phyloP scores from a whole-genome alignment of 2,113 vertebrate species.

The Ariopsis seemanni region DNA sequence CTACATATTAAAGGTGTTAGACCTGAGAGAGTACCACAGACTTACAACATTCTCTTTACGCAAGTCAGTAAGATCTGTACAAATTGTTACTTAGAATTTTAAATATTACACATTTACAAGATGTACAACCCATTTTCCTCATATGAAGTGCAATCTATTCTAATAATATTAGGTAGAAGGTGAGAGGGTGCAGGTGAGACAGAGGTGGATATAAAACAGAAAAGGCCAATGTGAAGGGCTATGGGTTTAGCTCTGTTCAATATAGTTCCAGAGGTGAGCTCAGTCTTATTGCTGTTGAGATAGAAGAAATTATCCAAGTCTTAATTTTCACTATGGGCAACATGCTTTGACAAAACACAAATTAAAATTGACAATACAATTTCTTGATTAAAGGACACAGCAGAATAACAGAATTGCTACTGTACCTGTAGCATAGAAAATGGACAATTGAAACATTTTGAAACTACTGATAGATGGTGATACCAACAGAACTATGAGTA shows the following conservation, averaged over 20 bases:
- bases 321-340: neutral
- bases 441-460: neutral
- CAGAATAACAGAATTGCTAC: neutral
- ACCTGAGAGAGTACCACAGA: conserved; percentile 36
- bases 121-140: neutral
- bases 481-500: neutral
- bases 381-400: neutral
- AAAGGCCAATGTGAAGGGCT: neutral
- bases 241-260: neutral
- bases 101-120: neutral
- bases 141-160: neutral
- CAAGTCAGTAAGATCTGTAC: neutral
- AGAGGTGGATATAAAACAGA: neutral
- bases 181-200: neutral
- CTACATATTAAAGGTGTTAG: conserved; percentile 11
- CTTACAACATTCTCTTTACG: neutral
- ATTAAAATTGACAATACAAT: neutral
- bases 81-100: neutral
- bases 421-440: neutral
- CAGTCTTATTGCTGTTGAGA: neutral
- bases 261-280: neutral
- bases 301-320: neutral
- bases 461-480: neutral
- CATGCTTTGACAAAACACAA: neutral
- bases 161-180: neutral